Conservation (phyloP, 2,113 vertebrate genomes). For the Thryonomys swinderianus region DNA sequence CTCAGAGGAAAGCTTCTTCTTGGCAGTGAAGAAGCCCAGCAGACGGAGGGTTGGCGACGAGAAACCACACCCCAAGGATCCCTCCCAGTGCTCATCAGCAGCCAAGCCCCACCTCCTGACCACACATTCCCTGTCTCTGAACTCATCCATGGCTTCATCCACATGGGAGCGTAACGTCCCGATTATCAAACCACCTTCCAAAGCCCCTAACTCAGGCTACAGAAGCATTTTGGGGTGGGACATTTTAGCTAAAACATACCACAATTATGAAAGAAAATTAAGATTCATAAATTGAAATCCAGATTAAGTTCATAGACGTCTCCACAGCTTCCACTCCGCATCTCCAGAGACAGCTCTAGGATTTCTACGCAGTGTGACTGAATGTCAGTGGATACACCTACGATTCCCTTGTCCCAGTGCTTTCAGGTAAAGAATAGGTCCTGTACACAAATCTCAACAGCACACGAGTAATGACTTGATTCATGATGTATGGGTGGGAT, state of each 20-base stretch:
- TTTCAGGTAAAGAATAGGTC: neutral
- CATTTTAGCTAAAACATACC: neutral
- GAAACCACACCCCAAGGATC: neutral
- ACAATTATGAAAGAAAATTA: neutral
- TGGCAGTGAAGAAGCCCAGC: neutral
- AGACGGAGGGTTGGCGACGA: neutral
- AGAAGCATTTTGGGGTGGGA: neutral
- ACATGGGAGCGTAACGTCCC: too few species aligned
- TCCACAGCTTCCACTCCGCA: neutral
- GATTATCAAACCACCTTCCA: neutral
- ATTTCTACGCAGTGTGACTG: neutral
- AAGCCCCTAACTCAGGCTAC: neutral
- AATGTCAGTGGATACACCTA: neutral
- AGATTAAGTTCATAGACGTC: neutral
- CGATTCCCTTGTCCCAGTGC: neutral
- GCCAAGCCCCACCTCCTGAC: neutral
- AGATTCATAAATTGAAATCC: neutral
- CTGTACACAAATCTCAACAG: neutral
- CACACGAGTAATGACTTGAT: neutral
- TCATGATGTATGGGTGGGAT: too few species aligned
- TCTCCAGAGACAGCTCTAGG: neutral
- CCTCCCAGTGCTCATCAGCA: neutral
- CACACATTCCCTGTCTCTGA: neutral
- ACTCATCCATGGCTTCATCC: too few species aligned
- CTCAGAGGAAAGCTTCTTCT: neutral